Evolutionary conservation across 2,113 vertebrate genomes (phyloP).

Genomic region (Oceanites oceanicus): DNA sequence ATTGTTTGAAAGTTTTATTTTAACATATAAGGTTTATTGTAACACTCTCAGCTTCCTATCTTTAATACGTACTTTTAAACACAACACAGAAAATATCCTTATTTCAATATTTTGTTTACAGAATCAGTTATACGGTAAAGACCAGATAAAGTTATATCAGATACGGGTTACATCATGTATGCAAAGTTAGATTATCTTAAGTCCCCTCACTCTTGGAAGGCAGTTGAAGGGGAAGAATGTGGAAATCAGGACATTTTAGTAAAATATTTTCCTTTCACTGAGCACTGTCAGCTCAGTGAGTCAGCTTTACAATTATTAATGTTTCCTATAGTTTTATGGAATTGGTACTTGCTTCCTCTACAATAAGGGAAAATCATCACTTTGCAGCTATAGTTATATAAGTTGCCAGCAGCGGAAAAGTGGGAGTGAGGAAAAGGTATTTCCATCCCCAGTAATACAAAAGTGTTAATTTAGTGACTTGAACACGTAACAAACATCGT

Average conservation of each 20-base stretch:
- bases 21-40: neutral
- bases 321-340: neutral
- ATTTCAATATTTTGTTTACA: neutral
- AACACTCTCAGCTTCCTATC: neutral
- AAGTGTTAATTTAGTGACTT: neutral
- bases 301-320: neutral
- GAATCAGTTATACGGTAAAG: neutral
- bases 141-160: neutral
- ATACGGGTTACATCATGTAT: neutral
- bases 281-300: neutral
- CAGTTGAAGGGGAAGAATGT: neutral
- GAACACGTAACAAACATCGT: fast-evolving
- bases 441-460: neutral
- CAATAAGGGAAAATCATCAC: neutral
- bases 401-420: neutral
- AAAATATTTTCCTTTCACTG: neutral
- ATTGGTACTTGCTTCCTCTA: neutral
- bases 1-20: neutral
- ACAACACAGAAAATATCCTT: neutral
- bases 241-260: neutral
- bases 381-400: neutral
- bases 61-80: neutral
- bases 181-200: neutral
- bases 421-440: neutral
- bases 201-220: neutral